Conservation (phyloP, 2,797 vertebrate genomes). For the Cygnus olor region DNA sequence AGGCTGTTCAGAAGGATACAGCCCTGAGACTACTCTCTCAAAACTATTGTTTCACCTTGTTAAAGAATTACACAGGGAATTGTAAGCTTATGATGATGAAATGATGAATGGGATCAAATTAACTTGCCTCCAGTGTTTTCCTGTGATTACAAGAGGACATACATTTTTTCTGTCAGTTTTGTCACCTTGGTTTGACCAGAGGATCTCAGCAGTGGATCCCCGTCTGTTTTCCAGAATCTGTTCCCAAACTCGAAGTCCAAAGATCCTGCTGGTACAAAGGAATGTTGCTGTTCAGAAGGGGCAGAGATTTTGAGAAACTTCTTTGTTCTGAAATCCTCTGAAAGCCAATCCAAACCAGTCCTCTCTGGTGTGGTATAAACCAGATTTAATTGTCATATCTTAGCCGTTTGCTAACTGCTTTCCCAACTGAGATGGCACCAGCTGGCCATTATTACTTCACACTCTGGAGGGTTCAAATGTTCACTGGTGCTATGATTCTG, state of each 20-base stretch:
- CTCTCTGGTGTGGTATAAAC: neutral
- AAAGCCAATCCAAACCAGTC: conserved; percentile 16
- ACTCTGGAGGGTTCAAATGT: conserved; percentile 42
- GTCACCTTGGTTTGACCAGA: neutral
- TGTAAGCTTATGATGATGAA: neutral
- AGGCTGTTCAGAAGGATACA: neutral
- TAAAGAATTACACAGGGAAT: neutral
- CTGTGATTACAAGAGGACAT: neutral
- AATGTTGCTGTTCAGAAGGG: neutral
- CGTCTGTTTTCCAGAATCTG: neutral
- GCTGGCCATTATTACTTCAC: conserved; percentile 42
- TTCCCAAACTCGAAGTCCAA: neutral
- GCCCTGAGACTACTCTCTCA: neutral
- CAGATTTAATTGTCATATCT: conserved; percentile 9
- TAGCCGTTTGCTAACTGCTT: conserved; percentile 24
- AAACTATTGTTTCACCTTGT: neutral
- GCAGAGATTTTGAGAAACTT: conserved; percentile 26
- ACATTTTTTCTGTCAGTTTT: neutral
- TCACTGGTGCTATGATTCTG: neutral
- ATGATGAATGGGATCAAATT: neutral
- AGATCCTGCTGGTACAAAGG: neutral
- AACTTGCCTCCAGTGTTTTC: neutral
- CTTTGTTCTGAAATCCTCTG: conserved; percentile 40
- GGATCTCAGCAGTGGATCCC: neutral
- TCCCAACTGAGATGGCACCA: conserved; percentile 41